These are phyloP conservation scores for Eolophus roseicapilla DNA, from an alignment of 2,113 vertebrate genomes.

Conservation along the genomic window DNA sequence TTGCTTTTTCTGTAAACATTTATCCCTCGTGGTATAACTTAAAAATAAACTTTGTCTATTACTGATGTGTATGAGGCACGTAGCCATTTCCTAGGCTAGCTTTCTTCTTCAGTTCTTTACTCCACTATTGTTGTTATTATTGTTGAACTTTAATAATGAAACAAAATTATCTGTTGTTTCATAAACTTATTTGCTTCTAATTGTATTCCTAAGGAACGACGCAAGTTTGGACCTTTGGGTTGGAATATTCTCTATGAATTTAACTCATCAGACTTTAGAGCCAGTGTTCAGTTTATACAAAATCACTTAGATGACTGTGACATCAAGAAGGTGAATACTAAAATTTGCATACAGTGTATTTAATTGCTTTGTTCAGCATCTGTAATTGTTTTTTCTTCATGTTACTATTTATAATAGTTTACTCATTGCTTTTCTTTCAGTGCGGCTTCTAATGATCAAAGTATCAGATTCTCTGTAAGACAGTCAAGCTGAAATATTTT, in stretches of 20 bases:
- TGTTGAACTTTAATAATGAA: background rate
- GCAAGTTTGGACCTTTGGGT: conserved; percentile 80
- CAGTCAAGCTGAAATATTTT: background rate
- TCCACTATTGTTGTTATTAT: background rate
- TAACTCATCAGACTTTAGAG: conserved; percentile 77
- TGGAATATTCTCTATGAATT: conserved; percentile 85
- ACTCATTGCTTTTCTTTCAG: background rate
- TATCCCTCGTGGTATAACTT: background rate
- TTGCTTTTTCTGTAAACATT: background rate
- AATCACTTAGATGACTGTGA: conserved; percentile 80
- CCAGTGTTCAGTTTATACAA: conserved; percentile 80
- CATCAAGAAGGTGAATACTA: conserved; percentile 75
- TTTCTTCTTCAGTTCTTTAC: background rate
- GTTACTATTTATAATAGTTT: background rate
- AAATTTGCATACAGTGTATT: background rate
- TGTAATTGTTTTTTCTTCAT: background rate
- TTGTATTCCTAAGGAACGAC: conserved; percentile 72
- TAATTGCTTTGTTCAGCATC: background rate
- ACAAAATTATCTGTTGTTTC: background rate
- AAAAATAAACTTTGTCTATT: background rate
- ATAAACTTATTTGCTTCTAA: background rate
- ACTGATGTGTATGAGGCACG: background rate
- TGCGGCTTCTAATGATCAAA: background rate
- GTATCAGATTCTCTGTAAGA: background rate
- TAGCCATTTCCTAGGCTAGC: background rate